These are phyloP conservation scores for Pseudomyrmex flavicornis DNA, from an alignment of 1,140 invertebrate species.

Conservation along the genomic window DNA sequence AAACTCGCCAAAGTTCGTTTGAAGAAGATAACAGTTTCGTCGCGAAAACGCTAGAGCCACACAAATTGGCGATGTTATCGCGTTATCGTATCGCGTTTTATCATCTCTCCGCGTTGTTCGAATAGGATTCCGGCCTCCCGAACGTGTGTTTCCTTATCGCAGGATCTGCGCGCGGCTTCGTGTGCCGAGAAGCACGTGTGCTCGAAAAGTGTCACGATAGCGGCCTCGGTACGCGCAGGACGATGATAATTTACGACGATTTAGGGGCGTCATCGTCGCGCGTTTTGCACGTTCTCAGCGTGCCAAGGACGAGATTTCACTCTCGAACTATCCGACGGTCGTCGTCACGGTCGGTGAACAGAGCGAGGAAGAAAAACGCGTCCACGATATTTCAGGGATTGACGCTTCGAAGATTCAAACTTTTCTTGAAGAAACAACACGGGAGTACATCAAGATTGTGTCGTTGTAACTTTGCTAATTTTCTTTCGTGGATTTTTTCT, in stretches of 20 bases:
- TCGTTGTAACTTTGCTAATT: neutral
- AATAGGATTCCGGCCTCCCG: too few relatives aligned
- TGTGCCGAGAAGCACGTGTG: neutral
- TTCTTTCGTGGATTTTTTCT: too few relatives aligned
- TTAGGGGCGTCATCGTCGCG: neutral
- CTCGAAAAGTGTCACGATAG: neutral
- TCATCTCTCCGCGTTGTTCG: too few relatives aligned
- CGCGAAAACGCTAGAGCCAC: too few relatives aligned
- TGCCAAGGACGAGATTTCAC: slow-evolving; percentile 75
- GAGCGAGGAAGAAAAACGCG: slow-evolving; percentile 13
- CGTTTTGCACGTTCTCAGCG: neutral
- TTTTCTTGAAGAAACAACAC: neutral
- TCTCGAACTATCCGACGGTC: slow-evolving; percentile 63
- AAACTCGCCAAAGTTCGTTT: neutral
- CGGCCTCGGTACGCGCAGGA: neutral
- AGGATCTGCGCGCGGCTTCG: neutral
- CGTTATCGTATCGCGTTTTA: too few relatives aligned
- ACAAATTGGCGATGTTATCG: too few relatives aligned
- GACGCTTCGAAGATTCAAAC: too few relatives aligned
- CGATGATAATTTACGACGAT: neutral
- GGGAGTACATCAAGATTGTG: neutral
- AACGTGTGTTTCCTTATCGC: neutral
- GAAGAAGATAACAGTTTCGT: too few relatives aligned
- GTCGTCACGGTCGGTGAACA: slow-evolving; percentile 65
- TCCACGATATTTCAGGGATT: neutral